Percentiles rank a stretch among this genome's conserved stretches.
Evolutionary conservation across 1,140 invertebrate genomes (phyloP).

Genomic region (Magallana gigas): DNA sequence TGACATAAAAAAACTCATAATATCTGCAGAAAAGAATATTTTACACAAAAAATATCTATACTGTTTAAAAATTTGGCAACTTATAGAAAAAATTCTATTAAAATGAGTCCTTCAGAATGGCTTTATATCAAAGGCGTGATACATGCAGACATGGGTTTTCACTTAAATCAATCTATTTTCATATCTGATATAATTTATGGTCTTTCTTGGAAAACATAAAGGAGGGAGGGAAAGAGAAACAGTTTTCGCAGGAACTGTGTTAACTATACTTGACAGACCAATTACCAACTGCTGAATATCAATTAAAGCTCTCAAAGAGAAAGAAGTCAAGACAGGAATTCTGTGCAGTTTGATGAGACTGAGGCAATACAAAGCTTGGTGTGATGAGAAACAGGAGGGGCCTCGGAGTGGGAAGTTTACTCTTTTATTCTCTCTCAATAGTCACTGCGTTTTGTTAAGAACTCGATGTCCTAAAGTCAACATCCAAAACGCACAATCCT

Average conservation of each 20-base stretch:
- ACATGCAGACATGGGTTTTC: constrained; percentile 19
- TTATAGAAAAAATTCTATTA: not conserved
- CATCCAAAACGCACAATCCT: not conserved
- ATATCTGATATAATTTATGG: constrained; percentile 32
- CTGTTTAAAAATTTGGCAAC: not conserved
- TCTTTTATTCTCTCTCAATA: not conserved
- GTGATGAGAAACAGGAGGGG: constrained; percentile 23
- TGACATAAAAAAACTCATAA: not conserved
- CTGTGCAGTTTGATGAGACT: not conserved
- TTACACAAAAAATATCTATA: constrained; percentile 14
- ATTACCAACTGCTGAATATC: constrained; percentile 35
- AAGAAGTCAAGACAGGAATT: not conserved
- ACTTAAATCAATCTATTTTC: constrained; percentile 20
- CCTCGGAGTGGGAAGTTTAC: constrained; percentile 16
- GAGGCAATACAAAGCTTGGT: constrained; percentile 11
- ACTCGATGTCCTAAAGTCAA: not conserved
- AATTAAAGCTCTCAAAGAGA: constrained; percentile 25
- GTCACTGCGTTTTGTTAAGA: not conserved
- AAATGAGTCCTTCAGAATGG: constrained; percentile 14
- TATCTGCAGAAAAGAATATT: not conserved
- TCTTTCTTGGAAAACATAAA: not conserved
- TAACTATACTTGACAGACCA: constrained; percentile 33
- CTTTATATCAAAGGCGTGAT: not conserved
- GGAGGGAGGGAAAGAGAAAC: constrained; percentile 15
- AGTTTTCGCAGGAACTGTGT: constrained; percentile 28